Evolutionary conservation across 1,140 invertebrate genomes (phyloP), one percentile per base, ranked within the genome.

Genomic region (Papilio polyxenes): DNA sequence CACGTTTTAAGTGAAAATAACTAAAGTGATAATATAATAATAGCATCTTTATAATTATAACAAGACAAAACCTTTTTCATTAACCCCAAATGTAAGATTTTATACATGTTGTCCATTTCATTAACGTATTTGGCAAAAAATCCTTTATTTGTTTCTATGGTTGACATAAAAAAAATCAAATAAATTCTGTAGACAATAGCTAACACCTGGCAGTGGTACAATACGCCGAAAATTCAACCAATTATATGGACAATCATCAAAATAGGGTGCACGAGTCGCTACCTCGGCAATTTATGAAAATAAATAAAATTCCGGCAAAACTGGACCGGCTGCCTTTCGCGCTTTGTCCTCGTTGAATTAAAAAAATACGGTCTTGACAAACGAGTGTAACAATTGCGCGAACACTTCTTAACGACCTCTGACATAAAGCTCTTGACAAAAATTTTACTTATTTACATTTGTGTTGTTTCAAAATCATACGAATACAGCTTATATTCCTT

Each of bases 161-260:
- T 51, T 37, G 13, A 78, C 9, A 59, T 37, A 37, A 44, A 44
- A 44, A 75, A 81, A 20, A 17, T 75, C 51, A 81, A 59, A 81
- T 56, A 37, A 53, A 75, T 81, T 75, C 17, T 51, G 48, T 40
- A 82, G 49, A 83, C 81, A 77, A 83, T 75, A 44, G 81, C 76
- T 37, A 69, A n/a, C 31, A 81, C 59, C 80, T 78, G 79, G 44
- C 49, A 84, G 84, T 86, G 85, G 82, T 20, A 90, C 89, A 92
- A 90, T 91, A 91, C 86, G 90, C 82, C 87, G 86, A 89, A 90
- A 85, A 87, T 86, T 87, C 89, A 84, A 76, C 87, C 92, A 93
- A 93, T 93, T 92, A 91, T 89, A 87, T 91, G 90, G 90, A 91
- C 89, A 92, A 92, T 92, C 87, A 90, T 90, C 86, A 83, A 87